Conservation (phyloP, 2,797 vertebrate genomes). For the Gymnocypris eckloni region DNA sequence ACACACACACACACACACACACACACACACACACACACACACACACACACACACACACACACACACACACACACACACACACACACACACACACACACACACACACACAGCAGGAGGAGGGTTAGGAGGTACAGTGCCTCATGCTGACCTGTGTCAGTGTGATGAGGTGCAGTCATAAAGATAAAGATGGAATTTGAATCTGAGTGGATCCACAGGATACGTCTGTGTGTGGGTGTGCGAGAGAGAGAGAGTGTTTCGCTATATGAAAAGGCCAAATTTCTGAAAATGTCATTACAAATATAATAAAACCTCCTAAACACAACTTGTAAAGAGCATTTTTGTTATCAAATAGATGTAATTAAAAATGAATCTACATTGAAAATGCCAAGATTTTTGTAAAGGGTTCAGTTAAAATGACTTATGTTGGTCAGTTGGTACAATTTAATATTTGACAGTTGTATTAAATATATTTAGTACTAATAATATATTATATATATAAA, state of each 20-base stretch:
- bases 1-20: constrained; percentile 9
- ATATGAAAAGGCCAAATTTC: background rate
- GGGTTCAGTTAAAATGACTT: background rate
- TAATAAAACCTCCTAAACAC: background rate
- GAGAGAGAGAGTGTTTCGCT: background rate
- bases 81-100: background rate
- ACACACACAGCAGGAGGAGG: constrained; percentile 3
- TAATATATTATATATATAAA: too few relatives aligned
- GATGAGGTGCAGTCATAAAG: constrained; percentile 38
- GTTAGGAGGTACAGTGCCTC: constrained; percentile 27
- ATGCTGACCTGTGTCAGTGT: constrained; percentile 43
- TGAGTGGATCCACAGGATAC: constrained; percentile 3
- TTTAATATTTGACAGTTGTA: background rate
- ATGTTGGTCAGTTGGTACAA: background rate
- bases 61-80: background rate
- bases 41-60: constrained; percentile 27
- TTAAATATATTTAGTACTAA: background rate
- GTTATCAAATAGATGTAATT: background rate
- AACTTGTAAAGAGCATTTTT: background rate
- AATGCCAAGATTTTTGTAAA: background rate
- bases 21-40: background rate
- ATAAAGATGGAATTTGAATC: constrained; percentile 44
- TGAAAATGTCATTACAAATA: constrained; percentile 7
- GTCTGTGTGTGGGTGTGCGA: background rate
- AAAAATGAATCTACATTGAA: background rate